phyloP scores from a whole-genome alignment of 2,797 vertebrate species.

The Sternotherus odoratus region DNA sequence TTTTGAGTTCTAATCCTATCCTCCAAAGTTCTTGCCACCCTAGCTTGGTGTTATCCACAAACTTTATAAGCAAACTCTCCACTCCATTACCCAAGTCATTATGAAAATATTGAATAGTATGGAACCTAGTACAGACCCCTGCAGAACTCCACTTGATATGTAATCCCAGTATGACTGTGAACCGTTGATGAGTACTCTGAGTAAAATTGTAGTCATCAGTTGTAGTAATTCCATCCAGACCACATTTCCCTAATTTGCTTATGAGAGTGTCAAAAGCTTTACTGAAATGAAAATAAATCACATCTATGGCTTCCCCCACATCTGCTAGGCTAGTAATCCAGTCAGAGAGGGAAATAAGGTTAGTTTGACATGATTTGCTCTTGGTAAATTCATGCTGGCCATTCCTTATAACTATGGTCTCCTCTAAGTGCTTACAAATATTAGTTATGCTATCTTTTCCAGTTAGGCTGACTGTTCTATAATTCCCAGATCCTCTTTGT shows the following conservation, averaged over 20 bases:
- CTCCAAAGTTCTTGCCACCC: neutral
- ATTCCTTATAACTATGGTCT: neutral
- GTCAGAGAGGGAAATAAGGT: neutral
- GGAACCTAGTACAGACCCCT: neutral
- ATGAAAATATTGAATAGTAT: neutral
- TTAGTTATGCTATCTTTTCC: neutral
- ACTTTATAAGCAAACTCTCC: neutral
- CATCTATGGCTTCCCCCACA: neutral
- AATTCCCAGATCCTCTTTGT: neutral
- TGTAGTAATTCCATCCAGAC: neutral
- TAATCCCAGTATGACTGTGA: neutral
- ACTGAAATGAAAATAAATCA: neutral
- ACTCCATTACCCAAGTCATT: neutral
- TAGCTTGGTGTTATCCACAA: neutral
- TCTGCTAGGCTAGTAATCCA: neutral
- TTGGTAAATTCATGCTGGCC: neutral
- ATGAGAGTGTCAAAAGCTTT: neutral
- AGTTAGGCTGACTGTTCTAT: neutral
- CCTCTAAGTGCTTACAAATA: neutral
- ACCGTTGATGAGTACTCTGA: neutral
- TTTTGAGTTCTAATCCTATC: neutral
- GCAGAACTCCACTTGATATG: neutral
- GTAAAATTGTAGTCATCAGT: too few species aligned
- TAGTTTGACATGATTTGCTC: neutral
- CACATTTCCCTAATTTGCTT: neutral